Percentiles rank a stretch among this genome's conserved stretches.
Evolutionary conservation across 2,113 vertebrate genomes (phyloP).

Genomic region (Cepphus grylle): DNA sequence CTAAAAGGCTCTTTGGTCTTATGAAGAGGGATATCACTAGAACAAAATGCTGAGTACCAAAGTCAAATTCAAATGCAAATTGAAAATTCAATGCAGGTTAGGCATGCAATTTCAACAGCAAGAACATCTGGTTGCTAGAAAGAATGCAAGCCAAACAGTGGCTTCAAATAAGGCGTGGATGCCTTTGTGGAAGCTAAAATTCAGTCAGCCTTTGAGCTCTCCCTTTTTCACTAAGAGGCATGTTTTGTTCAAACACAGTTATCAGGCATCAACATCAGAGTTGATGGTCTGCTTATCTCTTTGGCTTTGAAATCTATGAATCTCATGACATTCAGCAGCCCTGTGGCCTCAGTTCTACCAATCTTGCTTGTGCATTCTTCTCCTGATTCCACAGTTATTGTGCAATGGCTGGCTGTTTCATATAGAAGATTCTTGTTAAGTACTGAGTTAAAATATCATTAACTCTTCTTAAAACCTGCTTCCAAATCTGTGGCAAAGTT

Average conservation of each 20-base stretch:
- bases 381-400: background rate
- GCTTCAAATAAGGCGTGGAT: background rate
- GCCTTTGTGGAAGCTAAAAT: background rate
- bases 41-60: background rate
- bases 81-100: background rate
- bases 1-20: background rate
- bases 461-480: background rate
- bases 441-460: background rate
- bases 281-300: background rate
- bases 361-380: background rate
- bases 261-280: background rate
- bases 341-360: background rate
- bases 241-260: background rate
- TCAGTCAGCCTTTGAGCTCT: background rate
- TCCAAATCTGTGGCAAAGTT: background rate
- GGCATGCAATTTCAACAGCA: background rate
- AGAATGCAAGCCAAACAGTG: background rate
- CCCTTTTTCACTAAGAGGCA: background rate
- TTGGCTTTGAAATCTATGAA: background rate
- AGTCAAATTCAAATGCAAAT: background rate
- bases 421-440: background rate
- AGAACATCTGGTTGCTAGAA: background rate
- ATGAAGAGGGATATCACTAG: background rate
- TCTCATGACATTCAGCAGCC: background rate
- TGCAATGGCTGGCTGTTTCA: background rate